Conservation (phyloP, 2,888 invertebrate genomes). For the Coremacera marginata region DNA sequence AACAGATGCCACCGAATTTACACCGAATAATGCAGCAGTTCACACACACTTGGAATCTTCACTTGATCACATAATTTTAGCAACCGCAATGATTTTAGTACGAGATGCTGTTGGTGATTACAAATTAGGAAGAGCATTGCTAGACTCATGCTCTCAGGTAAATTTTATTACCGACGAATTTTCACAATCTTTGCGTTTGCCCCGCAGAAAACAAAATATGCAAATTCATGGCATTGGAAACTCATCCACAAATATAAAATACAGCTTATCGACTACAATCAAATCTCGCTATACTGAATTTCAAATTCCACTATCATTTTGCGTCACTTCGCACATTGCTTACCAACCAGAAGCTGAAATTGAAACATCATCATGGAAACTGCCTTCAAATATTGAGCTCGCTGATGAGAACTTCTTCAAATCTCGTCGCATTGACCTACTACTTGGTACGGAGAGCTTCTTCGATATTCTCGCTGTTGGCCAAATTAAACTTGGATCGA, state of each 20-base stretch:
- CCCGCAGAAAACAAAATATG: constrained; percentile 17
- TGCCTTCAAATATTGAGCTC: constrained; percentile 34
- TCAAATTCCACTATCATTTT: constrained; percentile 13
- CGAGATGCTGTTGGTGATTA: constrained; percentile 1
- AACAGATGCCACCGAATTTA: background rate
- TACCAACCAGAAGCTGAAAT: constrained; percentile 37
- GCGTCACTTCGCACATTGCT: constrained; percentile 27
- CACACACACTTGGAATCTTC: background rate
- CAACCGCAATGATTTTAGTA: constrained; percentile 19
- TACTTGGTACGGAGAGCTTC: too few species aligned
- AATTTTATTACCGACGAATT: constrained; percentile 42
- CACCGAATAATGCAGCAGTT: too few species aligned
- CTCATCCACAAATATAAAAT: constrained; percentile 33
- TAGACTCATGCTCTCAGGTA: constrained; percentile 42
- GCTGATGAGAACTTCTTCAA: constrained; percentile 41
- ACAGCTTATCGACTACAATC: constrained; percentile 39
- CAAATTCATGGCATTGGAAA: constrained; percentile 38
- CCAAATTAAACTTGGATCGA: too few species aligned
- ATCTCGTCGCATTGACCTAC: too few species aligned
- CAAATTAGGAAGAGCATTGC: constrained; percentile 25
- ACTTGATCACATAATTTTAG: constrained; percentile 1
- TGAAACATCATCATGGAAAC: constrained; percentile 32
- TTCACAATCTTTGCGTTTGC: constrained; percentile 20
- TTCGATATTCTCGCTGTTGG: too few species aligned
- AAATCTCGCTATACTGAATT: constrained; percentile 26